Evolutionary conservation across 2,113 vertebrate species (phyloP).

Genomic region (Mellivora capensis): DNA sequence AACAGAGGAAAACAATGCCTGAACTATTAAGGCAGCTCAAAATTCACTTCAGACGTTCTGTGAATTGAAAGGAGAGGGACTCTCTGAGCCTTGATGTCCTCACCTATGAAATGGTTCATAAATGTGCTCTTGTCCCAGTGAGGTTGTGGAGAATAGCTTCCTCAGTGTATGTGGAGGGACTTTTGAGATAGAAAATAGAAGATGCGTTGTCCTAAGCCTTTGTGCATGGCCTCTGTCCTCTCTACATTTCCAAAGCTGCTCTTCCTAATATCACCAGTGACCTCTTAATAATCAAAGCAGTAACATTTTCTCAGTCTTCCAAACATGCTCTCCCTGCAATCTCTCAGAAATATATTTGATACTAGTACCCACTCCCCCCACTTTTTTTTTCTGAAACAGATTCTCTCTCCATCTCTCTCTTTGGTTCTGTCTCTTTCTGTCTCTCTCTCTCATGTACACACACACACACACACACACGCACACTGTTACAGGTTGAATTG

Average conservation of each 20-base stretch:
- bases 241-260: not conserved
- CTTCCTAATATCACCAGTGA: not conserved
- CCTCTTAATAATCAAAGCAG: not conserved
- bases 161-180: not conserved
- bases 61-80: not conserved
- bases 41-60: not conserved
- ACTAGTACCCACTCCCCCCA: not conserved
- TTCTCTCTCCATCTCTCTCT: not conserved
- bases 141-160: not conserved
- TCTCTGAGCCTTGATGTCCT: not conserved
- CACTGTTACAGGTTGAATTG: no score
- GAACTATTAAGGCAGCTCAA: not conserved
- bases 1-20: not conserved
- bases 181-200: not conserved
- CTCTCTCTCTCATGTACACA: not conserved
- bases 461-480: no score
- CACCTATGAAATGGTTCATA: not conserved
- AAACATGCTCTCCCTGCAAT: not conserved
- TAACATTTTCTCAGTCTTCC: not conserved
- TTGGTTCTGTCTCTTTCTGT: not conserved
- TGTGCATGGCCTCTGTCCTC: not conserved
- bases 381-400: not conserved
- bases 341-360: not conserved
- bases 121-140: no score
- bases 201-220: not conserved